Conservation (phyloP, 2,113 vertebrate genomes). For the Passer domesticus region DNA sequence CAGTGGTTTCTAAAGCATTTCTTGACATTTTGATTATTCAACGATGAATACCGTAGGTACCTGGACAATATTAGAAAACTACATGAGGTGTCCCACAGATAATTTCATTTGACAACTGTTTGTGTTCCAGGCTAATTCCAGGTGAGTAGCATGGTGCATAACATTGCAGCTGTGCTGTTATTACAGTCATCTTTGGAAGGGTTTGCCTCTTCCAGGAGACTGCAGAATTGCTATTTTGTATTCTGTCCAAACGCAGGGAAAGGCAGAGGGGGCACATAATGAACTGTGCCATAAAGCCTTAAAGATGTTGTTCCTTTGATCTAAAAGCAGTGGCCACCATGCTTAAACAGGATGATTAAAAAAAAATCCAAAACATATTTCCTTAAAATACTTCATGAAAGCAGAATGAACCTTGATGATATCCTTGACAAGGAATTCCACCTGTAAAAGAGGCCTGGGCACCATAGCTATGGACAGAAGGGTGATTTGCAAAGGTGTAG, state of each 20-base stretch:
- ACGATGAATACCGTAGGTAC: background rate
- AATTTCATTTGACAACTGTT: conserved; percentile 12
- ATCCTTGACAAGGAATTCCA: background rate
- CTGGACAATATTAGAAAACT: background rate
- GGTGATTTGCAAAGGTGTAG: background rate
- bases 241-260: background rate
- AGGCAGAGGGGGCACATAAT: background rate
- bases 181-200: background rate
- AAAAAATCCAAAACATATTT: background rate
- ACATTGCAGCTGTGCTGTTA: background rate
- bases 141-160: background rate
- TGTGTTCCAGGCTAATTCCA: background rate
- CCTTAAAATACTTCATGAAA: background rate
- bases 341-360: background rate
- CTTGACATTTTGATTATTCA: conserved; percentile 9
- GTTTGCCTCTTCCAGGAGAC: background rate
- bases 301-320: background rate
- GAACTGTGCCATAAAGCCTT: background rate
- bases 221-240: background rate
- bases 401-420: background rate
- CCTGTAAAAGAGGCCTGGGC: background rate
- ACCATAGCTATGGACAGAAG: background rate
- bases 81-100: background rate
- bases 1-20: background rate
- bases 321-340: background rate